Evolutionary conservation across 2,797 vertebrate genomes (phyloP).

Genomic region (Tachyglossus aculeatus): DNA sequence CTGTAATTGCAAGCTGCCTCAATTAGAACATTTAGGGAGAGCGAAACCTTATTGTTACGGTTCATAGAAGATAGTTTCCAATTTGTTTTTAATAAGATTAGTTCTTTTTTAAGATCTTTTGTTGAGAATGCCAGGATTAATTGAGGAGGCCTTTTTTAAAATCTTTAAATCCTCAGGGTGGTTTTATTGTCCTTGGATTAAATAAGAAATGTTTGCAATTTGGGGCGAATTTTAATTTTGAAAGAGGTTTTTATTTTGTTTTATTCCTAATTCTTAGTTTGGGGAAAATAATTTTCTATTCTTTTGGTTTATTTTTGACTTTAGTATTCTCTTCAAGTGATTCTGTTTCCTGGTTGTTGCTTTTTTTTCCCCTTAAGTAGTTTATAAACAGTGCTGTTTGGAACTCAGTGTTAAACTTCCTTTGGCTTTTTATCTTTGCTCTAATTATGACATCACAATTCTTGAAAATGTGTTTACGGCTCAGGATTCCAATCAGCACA

Average conservation of each 20-base stretch:
- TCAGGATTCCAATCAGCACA: too few species aligned
- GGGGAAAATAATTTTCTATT: slow-evolving; percentile 17
- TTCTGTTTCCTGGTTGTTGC: slow-evolving; percentile 11
- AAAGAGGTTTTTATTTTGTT: background rate
- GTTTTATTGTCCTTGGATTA: slow-evolving; percentile 28
- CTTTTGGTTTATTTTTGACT: too few species aligned
- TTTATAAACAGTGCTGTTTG: slow-evolving; percentile 20
- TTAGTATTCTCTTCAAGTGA: background rate
- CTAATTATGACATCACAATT: too few species aligned
- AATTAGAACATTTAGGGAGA: slow-evolving; percentile 3
- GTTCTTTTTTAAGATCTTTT: background rate
- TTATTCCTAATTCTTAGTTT: slow-evolving; percentile 4
- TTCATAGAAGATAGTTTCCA: background rate
- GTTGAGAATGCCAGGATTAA: slow-evolving; percentile 27
- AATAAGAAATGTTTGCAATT: background rate
- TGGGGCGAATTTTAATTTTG: background rate
- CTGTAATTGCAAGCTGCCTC: slow-evolving; percentile 13
- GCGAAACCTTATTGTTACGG: background rate
- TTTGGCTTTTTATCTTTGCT: slow-evolving; percentile 27
- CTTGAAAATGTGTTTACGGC: too few species aligned
- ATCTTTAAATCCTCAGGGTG: background rate
- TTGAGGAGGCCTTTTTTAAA: slow-evolving; percentile 49
- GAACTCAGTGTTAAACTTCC: slow-evolving; percentile 38
- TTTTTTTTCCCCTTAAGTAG: slow-evolving; percentile 4
- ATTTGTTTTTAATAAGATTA: background rate